Percentiles rank a stretch among this genome's conserved stretches.
These are phyloP conservation scores for Phasianus colchicus DNA, from an alignment of 2,113 vertebrate genomes.

Conservation along the genomic window DNA sequence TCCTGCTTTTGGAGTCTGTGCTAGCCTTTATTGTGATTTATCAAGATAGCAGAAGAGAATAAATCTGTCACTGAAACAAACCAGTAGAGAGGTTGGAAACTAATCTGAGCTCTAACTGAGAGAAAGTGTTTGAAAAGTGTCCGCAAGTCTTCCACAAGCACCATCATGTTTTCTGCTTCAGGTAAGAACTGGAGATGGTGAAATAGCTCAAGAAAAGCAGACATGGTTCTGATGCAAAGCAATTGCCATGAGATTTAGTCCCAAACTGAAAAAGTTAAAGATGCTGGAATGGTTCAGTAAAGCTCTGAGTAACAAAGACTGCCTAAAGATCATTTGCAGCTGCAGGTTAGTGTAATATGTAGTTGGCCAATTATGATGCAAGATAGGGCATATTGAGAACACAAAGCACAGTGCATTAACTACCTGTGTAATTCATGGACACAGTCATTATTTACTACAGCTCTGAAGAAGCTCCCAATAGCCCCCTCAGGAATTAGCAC, in stretches of 20 bases:
- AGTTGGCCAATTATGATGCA: neutral
- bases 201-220: neutral
- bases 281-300: neutral
- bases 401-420: neutral
- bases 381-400: neutral
- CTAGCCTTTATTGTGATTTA: neutral
- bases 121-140: neutral
- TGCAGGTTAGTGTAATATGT: neutral
- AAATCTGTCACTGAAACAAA: neutral
- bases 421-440: slow-evolving; percentile 22
- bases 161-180: neutral
- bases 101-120: neutral
- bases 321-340: neutral
- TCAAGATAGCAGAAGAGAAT: neutral
- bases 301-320: neutral
- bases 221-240: neutral
- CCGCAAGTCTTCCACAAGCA: slow-evolving; percentile 3
- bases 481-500: slow-evolving; percentile 31
- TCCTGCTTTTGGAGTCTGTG: neutral
- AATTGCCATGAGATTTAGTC: neutral
- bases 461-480: slow-evolving; percentile 42
- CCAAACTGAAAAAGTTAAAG: neutral
- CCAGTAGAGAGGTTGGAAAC: neutral
- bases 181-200: neutral
- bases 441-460: slow-evolving; percentile 52